phyloP scores from a whole-genome alignment of 2,113 vertebrate genomes.

The Lates calcarifer region DNA sequence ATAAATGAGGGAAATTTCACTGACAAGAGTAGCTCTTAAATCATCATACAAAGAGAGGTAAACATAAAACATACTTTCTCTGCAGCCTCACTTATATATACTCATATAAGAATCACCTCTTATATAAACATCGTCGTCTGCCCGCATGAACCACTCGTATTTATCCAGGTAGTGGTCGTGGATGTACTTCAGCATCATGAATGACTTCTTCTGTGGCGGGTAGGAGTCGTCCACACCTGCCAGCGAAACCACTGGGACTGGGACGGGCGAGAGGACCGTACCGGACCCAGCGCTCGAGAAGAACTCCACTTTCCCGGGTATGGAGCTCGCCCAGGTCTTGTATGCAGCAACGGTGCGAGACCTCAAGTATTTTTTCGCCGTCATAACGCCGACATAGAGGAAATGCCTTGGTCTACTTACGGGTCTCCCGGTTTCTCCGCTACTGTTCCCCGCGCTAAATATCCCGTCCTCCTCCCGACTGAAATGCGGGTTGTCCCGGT shows the following conservation, averaged over 20 bases:
- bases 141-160: slow-evolving; percentile 92
- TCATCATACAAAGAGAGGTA: no score
- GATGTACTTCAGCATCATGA: slow-evolving; percentile 94
- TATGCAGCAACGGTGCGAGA: slow-evolving; percentile 62
- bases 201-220: slow-evolving; percentile 92
- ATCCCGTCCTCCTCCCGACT: neutral
- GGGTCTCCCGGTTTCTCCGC: neutral
- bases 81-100: no score
- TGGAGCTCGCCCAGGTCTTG: slow-evolving; percentile 53
- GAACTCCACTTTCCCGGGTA: slow-evolving; percentile 67
- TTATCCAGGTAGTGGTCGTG: slow-evolving; percentile 89
- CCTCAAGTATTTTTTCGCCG: slow-evolving; percentile 65
- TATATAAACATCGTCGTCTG: slow-evolving; percentile 91
- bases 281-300: slow-evolving; percentile 50
- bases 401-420: slow-evolving; percentile 22
- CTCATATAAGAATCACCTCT: slow-evolving; percentile 85
- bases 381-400: slow-evolving; percentile 73
- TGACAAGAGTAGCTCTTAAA: no score
- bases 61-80: no score
- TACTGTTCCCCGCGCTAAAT: slow-evolving; percentile 2
- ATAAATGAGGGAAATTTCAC: no score
- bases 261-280: neutral
- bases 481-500: neutral
- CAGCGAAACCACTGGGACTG: slow-evolving; percentile 50
- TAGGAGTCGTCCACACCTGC: slow-evolving; percentile 89